Conservation (phyloP, 2,797 vertebrate species). For the Atherinosoma microstoma region DNA sequence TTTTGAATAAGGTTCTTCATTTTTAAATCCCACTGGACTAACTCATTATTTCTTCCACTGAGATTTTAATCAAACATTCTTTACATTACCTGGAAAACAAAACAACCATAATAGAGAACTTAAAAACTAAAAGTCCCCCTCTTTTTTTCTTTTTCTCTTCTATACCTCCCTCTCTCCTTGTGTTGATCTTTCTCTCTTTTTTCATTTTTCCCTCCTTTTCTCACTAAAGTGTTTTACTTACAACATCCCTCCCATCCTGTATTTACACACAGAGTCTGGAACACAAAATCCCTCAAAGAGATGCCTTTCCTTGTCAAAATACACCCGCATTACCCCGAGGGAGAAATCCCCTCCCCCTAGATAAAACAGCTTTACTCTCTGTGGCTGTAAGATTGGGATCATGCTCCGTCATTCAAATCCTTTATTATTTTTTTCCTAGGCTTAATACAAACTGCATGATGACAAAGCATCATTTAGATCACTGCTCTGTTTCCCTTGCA, state of each 20-base stretch:
- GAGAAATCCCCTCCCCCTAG: constrained; percentile 46
- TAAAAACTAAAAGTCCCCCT: constrained; percentile 44
- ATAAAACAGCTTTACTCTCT: constrained; percentile 26
- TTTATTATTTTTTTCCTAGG: constrained; percentile 31
- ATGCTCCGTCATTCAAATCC: constrained; percentile 25
- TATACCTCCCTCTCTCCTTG: neutral
- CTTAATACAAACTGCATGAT: constrained; percentile 31
- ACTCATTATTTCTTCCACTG: constrained; percentile 7
- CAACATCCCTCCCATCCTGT: constrained; percentile 20
- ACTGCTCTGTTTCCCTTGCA: constrained; percentile 18
- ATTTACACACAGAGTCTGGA: constrained; percentile 53
- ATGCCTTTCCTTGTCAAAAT: constrained; percentile 70
- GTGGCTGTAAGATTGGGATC: constrained; percentile 30
- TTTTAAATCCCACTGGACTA: constrained; percentile 19
- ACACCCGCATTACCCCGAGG: constrained; percentile 50
- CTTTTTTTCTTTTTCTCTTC: constrained; percentile 16
- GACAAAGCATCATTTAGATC: constrained; percentile 22
- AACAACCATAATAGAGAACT: constrained; percentile 51
- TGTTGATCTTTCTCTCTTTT: constrained; percentile 13
- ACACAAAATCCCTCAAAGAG: constrained; percentile 73
- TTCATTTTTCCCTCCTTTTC: constrained; percentile 21
- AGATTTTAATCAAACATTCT: constrained; percentile 52
- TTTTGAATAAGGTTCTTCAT: constrained; percentile 8
- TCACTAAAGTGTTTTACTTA: constrained; percentile 26
- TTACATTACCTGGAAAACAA: constrained; percentile 50